Evolutionary conservation across 1,140 invertebrate species (phyloP), one percentile per base, ranked within the genome.

Genomic region (Drosophila carrolli): DNA sequence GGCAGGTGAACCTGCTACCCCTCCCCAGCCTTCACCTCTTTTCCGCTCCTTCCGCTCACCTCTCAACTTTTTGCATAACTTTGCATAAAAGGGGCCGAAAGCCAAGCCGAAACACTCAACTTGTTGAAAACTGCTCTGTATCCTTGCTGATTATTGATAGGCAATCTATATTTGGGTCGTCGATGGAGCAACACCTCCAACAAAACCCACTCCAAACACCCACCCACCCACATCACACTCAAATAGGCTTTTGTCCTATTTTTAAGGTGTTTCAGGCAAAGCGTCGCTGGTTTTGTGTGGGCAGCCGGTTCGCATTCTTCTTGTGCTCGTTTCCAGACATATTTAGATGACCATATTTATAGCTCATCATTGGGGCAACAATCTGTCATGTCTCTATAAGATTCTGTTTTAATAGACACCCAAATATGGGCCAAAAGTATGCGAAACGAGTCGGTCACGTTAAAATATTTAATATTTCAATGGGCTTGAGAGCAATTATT

Each of bases 181-280:
- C 38, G 47, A 53, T 67, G 38, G 65, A 54, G 61, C 62, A 68
- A 48, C 46, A 67, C 60, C 62, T 54, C 32, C 44, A 41, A 29
- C 48, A 23, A n/a, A 54, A 43, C 32, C 35, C 63, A 23, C 14
- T 51, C 19, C 38, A 29, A 48, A 27, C 27, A 32, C 32, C 47
- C 62, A 47, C 23, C 50, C 51, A 46, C 63, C 63, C 63, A 68
- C 62, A 55, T 61, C 61, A 67, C 56, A 73, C 67, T 82, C 55
- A 66, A 66, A 65, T 84, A 79, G 75, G 75, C 75, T 62, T 78
- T 68, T 82, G 80, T 83, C 63, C 80, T 83, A 83, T 83, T 83
- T 82, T 84, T 62, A 84, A 76, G 81, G 76, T 77, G 73, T 83
- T 72, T 71, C 43, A 29, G 56, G 66, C 63, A 67, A 78, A 74